These are phyloP conservation scores for Tangara arthus DNA, from an alignment of 2,797 vertebrate species.

Conservation along the genomic window DNA sequence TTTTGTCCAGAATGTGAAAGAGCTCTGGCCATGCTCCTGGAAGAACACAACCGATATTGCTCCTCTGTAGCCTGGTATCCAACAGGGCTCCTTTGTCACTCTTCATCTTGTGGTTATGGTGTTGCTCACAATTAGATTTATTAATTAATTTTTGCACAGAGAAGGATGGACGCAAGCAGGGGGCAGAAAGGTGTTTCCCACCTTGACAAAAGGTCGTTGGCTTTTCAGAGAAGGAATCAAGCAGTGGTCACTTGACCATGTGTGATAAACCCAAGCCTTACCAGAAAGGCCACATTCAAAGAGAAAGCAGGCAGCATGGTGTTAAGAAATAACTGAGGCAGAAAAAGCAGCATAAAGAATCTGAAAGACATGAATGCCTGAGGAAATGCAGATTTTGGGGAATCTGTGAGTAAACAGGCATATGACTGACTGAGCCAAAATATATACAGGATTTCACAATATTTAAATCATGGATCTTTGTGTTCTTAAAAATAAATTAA, in stretches of 20 bases:
- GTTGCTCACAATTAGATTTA: not conserved
- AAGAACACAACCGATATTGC: not conserved
- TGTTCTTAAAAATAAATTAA: constrained; percentile 71
- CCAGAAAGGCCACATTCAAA: not conserved
- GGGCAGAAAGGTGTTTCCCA: not conserved
- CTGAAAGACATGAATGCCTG: constrained; percentile 67
- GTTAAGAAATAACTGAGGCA: constrained; percentile 62
- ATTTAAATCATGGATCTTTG: constrained; percentile 70
- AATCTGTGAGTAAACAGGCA: constrained; percentile 73
- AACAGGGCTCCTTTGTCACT: not conserved
- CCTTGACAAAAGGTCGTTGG: not conserved
- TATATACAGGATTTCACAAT: constrained; percentile 70
- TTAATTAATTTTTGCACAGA: not conserved
- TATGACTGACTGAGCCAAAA: constrained; percentile 68
- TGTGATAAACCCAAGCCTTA: not conserved
- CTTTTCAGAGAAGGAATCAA: not conserved
- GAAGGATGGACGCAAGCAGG: not conserved
- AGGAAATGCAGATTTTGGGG: constrained; percentile 69
- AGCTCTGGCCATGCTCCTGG: not conserved
- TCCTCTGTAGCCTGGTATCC: not conserved
- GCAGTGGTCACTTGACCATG: fast-evolving
- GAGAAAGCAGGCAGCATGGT: constrained; percentile 21
- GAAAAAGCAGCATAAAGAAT: constrained; percentile 55
- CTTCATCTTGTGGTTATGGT: not conserved
- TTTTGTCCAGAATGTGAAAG: not conserved